Evolutionary conservation across 2,113 vertebrate genomes (phyloP), one percentile per base, ranked within the genome.

Genomic region (Aspiorhynchus laticeps): DNA sequence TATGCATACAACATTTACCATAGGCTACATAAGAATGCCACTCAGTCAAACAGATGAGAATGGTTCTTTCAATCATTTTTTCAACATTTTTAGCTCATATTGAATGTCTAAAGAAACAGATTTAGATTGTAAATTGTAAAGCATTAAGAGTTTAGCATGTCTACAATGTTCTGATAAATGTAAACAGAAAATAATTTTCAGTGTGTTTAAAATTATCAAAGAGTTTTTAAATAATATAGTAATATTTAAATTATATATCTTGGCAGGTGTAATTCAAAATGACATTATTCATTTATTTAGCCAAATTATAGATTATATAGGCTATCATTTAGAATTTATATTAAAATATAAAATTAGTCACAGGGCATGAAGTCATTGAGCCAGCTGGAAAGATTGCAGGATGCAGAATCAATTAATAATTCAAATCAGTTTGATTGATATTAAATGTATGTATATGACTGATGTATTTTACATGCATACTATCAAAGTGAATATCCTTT

Each of bases 401-500:
- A n/a, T 38, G n/a, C 31, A 59, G 21, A 80, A 80, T 80, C 53
- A 80, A 80, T 80, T 26, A 15, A 65, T 63, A 43, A 61, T 61
- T 80, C 14, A 63, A 28, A 65, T 26, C 15, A 17, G 17, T 82
- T 43, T 81, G 5, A 61, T 26, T 21, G n/a, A 63, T 26, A 65
- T 21, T 6, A 26, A 41, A 63, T 51, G 3, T 51, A 38, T 61
- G 65, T 33, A 17, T 71, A 36, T 71, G 67, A 38, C 36, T 74
- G 36, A 43, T 41, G 41, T 75, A 41, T 73, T 73, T 36, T 41
- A 46, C 41, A 75, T 43, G 71, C 21, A 14, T n/a, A 67, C n/a
- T 14, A 15, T 79, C 31, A 61, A n/a, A 61, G 24, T n/a, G 9
- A 61, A 59, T 24, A 17, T 24, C 12, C 38, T 74, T 73, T 38